A percentile compares a stretch with the other conserved stretches of the same genome.
phyloP scores from a whole-genome alignment of 2,797 vertebrate genomes.

The Nannoperca obscura region DNA sequence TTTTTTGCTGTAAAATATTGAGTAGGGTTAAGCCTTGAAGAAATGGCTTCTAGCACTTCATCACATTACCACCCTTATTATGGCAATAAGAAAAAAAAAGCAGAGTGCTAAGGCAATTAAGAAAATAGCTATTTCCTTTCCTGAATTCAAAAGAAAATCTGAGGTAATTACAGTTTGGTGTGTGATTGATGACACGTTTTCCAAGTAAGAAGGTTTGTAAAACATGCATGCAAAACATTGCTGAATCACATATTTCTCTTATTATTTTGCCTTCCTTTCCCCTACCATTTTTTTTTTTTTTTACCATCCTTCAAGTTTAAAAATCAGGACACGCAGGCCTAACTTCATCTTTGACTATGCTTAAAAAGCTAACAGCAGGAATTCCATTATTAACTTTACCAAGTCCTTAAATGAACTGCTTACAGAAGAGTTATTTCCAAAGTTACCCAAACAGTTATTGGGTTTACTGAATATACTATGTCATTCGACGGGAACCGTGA shows the following conservation, averaged over 20 bases:
- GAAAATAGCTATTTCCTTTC: conserved; percentile 50
- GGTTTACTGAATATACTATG: conserved; percentile 44
- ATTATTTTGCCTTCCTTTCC: conserved; percentile 3
- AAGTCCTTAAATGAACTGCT: conserved; percentile 49
- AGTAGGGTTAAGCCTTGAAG: conserved; percentile 61
- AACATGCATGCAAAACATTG: background rate
- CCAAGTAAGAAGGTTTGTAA: background rate
- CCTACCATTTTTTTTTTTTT: background rate
- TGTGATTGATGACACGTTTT: conserved; percentile 39
- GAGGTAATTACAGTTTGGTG: conserved; percentile 46
- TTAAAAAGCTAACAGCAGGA: conserved; percentile 16
- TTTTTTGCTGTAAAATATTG: conserved; percentile 63
- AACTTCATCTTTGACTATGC: conserved; percentile 18
- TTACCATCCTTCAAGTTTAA: conserved; percentile 11
- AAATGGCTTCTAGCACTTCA: conserved; percentile 59
- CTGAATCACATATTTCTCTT: background rate
- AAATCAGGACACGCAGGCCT: conserved; percentile 17
- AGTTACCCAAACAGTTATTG: conserved; percentile 34
- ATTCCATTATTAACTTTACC: conserved; percentile 12
- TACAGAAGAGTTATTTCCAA: conserved; percentile 25
- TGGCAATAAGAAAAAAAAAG: conserved; percentile 26
- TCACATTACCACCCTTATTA: conserved; percentile 56
- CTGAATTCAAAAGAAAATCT: conserved; percentile 29
- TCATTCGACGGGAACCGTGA: conserved; percentile 29
- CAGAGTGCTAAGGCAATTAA: conserved; percentile 44